Evolutionary conservation across 1,140 invertebrate species (phyloP).

Genomic region (Drosophila kepulauana): DNA sequence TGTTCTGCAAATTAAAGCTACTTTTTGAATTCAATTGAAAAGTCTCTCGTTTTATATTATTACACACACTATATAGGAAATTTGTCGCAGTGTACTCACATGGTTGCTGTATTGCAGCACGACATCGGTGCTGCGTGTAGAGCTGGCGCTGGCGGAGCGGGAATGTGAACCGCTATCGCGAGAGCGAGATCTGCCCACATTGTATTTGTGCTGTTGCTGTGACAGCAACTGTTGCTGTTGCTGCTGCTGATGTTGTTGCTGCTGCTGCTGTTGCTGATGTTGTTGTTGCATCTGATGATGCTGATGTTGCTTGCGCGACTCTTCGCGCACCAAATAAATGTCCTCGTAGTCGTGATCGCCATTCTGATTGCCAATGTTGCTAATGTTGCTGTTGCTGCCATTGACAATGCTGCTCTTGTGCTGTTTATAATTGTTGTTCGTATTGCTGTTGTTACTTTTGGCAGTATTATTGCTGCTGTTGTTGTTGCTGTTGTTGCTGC

Average conservation of each 20-base stretch:
- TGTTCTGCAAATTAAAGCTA: too few relatives aligned
- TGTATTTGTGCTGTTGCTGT: constrained; percentile 69
- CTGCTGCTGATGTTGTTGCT: constrained; percentile 48
- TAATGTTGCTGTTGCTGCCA: constrained; percentile 26
- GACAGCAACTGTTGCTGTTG: constrained; percentile 48
- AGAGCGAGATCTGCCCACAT: constrained; percentile 85
- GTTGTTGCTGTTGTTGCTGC: constrained; percentile 21
- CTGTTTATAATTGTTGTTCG: constrained; percentile 38
- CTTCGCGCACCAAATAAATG: constrained; percentile 89
- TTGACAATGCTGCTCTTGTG: constrained; percentile 20
- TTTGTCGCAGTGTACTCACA: constrained; percentile 54
- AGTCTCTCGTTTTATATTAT: too few relatives aligned
- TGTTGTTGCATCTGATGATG: constrained; percentile 44
- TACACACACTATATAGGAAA: neutral
- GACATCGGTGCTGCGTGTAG: constrained; percentile 85
- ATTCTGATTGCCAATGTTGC: constrained; percentile 35
- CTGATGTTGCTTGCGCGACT: constrained; percentile 84
- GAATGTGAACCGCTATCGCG: constrained; percentile 90
- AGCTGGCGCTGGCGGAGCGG: constrained; percentile 87
- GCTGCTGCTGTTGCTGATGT: constrained; percentile 45
- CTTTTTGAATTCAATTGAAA: too few relatives aligned
- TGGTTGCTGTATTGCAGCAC: constrained; percentile 83
- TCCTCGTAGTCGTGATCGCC: constrained; percentile 91
- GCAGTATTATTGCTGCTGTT: constrained; percentile 31
- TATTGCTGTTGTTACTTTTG: constrained; percentile 17